These are phyloP conservation scores for Clupea harengus DNA, from an alignment of 2,113 vertebrate species.

Conservation along the genomic window DNA sequence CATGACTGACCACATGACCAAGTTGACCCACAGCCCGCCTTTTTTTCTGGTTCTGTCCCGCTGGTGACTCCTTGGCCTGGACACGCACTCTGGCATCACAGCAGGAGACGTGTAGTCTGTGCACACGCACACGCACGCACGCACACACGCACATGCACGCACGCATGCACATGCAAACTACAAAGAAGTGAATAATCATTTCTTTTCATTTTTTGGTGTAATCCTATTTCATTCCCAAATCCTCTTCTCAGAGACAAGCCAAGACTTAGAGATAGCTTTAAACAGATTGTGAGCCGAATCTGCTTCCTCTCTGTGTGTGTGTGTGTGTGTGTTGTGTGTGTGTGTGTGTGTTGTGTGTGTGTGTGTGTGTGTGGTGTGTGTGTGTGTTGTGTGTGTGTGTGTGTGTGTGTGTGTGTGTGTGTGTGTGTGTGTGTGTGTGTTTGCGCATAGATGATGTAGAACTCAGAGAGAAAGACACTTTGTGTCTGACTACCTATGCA, in stretches of 20 bases:
- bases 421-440: background rate
- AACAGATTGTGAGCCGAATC: background rate
- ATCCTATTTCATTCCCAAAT: background rate
- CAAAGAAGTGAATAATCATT: conserved; percentile 8
- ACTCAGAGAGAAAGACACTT: too few relatives aligned
- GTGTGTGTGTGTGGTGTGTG: conserved; percentile 25
- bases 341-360: conserved; percentile 23
- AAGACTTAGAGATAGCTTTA: conserved; percentile 2
- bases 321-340: background rate
- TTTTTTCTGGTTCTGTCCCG: background rate
- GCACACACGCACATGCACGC: background rate
- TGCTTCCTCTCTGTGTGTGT: background rate
- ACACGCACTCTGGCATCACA: background rate
- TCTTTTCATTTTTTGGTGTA: background rate
- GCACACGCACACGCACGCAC: background rate
- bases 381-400: conserved; percentile 16
- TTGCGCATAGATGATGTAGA: conserved; percentile 36
- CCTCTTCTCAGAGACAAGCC: conserved; percentile 2
- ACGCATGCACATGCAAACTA: background rate
- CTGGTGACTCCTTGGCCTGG: conserved; percentile 24
- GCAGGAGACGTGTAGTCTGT: background rate
- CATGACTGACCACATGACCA: background rate
- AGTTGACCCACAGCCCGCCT: background rate
- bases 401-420: conserved; percentile 22
- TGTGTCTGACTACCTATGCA: too few relatives aligned